phyloP scores from a whole-genome alignment of 2,888 invertebrate genomes.

The Melikaiella ostensackeni region DNA sequence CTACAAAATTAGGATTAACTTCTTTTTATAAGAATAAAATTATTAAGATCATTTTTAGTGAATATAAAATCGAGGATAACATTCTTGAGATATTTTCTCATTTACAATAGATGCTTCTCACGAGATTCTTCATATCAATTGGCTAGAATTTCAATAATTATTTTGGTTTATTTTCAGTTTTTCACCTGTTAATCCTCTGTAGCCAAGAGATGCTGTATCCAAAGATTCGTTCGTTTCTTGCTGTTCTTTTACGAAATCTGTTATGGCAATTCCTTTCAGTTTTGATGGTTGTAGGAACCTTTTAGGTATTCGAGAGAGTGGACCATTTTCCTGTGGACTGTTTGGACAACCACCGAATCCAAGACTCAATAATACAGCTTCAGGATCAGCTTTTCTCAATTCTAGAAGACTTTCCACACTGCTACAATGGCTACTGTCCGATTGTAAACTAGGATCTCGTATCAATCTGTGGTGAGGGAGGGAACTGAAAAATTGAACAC shows the following conservation, averaged over 20 bases:
- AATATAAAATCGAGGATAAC: background rate
- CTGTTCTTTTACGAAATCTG: conserved; percentile 86
- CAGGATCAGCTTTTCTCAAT: conserved; percentile 91
- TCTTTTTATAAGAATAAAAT: background rate
- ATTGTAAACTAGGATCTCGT: conserved; percentile 75
- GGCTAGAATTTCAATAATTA: background rate
- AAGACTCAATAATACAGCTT: conserved; percentile 89
- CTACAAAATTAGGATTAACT: conserved; percentile 69
- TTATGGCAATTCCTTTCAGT: conserved; percentile 87
- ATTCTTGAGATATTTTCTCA: background rate
- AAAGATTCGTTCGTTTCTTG: conserved; percentile 86
- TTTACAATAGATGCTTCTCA: background rate
- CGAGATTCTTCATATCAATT: background rate
- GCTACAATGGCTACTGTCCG: conserved; percentile 84
- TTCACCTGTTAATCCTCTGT: conserved; percentile 86
- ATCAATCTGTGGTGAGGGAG: conserved; percentile 59
- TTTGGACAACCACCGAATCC: conserved; percentile 86
- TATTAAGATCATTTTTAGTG: background rate
- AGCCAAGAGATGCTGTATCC: conserved; percentile 87
- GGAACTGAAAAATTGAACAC: conserved; percentile 42
- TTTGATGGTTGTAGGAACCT: conserved; percentile 90
- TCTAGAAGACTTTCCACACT: conserved; percentile 90
- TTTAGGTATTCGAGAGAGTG: conserved; percentile 87
- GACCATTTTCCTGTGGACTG: conserved; percentile 80
- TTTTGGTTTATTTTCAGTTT: conserved; percentile 48